These are phyloP conservation scores for Salvelinus namaycush DNA, from an alignment of 2,113 vertebrate genomes.

Conservation along the genomic window DNA sequence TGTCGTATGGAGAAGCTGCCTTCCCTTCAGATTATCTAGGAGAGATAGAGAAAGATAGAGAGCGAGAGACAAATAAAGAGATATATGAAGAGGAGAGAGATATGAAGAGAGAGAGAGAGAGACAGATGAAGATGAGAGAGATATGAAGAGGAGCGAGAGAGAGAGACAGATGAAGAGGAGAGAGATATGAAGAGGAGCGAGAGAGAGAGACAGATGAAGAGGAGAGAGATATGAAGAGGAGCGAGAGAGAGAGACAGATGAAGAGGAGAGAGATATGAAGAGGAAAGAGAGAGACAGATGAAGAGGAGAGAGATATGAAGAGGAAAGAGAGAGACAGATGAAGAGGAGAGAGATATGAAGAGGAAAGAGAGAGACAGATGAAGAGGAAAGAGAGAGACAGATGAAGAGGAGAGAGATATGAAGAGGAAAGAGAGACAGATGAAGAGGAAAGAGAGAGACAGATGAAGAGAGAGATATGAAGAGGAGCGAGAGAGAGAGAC, in stretches of 20 bases:
- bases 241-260: no score
- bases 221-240: neutral
- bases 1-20: slow-evolving; percentile 89
- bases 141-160: no score
- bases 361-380: neutral
- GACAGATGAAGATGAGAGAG: neutral
- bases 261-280: neutral
- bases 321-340: slow-evolving; percentile 4
- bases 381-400: slow-evolving; percentile 5
- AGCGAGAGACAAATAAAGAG: neutral
- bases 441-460: no score
- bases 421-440: no score
- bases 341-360: neutral
- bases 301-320: neutral
- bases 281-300: slow-evolving; percentile 16
- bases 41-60: neutral
- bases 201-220: no score
- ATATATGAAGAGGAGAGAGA: neutral
- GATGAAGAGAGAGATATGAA: no score
- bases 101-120: neutral
- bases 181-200: neutral
- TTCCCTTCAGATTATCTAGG: slow-evolving; percentile 84
- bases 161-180: neutral
- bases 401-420: no score
- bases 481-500: no score